A percentile compares a stretch with the other conserved stretches of the same genome.
These are phyloP conservation scores for Anolis carolinensis DNA, from an alignment of 2,113 vertebrate species.

Conservation along the genomic window DNA sequence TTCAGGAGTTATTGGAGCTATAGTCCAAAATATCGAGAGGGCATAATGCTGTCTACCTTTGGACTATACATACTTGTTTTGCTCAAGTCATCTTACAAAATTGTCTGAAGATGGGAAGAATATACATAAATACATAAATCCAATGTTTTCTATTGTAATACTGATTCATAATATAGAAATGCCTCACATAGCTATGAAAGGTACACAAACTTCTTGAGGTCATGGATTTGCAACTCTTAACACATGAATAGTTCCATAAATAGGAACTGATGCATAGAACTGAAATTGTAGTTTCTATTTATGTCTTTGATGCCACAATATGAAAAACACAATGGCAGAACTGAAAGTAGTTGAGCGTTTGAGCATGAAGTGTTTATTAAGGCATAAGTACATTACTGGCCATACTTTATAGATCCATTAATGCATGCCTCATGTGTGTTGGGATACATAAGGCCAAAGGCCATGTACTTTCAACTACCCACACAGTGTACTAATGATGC, in stretches of 20 bases:
- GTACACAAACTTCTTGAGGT: neutral
- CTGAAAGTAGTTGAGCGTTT: slow-evolving; percentile 23
- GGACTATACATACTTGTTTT: no score
- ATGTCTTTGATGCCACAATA: neutral
- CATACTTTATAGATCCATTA: slow-evolving; percentile 44
- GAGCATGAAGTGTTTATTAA: slow-evolving; percentile 19
- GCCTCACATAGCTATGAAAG: neutral
- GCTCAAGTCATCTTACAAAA: no score
- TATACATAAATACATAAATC: no score
- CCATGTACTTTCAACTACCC: slow-evolving; percentile 48
- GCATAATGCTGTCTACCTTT: no score
- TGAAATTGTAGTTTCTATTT: neutral
- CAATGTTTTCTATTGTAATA: neutral
- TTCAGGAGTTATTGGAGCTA: no score
- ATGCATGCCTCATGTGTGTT: slow-evolving; percentile 19
- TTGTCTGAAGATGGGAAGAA: no score
- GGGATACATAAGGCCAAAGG: slow-evolving; percentile 50
- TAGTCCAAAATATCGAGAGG: no score
- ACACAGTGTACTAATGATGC: slow-evolving; percentile 44
- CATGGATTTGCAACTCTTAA: neutral
- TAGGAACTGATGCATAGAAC: neutral
- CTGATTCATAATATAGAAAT: neutral
- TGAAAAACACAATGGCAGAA: neutral
- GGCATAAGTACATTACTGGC: neutral
- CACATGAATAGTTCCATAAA: neutral